Percentiles rank a stretch among this genome's conserved stretches.
phyloP scores from a whole-genome alignment of 2,797 vertebrate genomes.

The Molossus molossus region DNA sequence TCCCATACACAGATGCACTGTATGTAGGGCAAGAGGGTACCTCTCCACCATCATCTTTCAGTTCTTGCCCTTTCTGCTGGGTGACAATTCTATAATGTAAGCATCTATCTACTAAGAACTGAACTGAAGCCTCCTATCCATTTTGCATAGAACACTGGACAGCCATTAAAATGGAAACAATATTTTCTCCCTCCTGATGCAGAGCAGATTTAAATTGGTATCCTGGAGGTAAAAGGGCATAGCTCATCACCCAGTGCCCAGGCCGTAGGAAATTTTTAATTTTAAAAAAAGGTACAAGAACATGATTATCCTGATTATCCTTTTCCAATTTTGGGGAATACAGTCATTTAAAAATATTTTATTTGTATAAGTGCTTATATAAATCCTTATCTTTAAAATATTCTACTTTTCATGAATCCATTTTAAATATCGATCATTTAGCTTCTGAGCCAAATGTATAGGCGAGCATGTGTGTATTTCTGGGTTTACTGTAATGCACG shows the following conservation, averaged over 20 bases:
- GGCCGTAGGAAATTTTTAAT: background rate
- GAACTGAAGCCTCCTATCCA: constrained; percentile 59
- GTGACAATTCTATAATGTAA: constrained; percentile 70
- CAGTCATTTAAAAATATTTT: constrained; percentile 40
- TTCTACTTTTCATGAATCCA: constrained; percentile 50
- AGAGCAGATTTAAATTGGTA: constrained; percentile 76
- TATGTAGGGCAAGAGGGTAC: background rate
- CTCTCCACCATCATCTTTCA: background rate
- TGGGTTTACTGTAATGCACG: constrained; percentile 22
- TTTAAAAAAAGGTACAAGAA: background rate
- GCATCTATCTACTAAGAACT: constrained; percentile 69
- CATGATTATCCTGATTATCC: constrained; percentile 44
- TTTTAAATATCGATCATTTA: constrained; percentile 50
- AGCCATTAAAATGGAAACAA: constrained; percentile 73
- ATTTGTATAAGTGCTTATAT: constrained; percentile 29
- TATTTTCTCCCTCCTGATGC: constrained; percentile 65
- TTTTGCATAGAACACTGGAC: constrained; percentile 73
- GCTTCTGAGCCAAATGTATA: constrained; percentile 31
- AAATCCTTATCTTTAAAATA: constrained; percentile 52
- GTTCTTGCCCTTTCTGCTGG: constrained; percentile 63
- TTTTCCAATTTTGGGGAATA: background rate
- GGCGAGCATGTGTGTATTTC: background rate
- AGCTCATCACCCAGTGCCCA: constrained; percentile 44
- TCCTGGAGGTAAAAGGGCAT: constrained; percentile 68
- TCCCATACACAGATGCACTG: background rate